These are phyloP conservation scores for Euphonia xanthogaster DNA, from an alignment of 2,797 vertebrate species.

Conservation along the genomic window DNA sequence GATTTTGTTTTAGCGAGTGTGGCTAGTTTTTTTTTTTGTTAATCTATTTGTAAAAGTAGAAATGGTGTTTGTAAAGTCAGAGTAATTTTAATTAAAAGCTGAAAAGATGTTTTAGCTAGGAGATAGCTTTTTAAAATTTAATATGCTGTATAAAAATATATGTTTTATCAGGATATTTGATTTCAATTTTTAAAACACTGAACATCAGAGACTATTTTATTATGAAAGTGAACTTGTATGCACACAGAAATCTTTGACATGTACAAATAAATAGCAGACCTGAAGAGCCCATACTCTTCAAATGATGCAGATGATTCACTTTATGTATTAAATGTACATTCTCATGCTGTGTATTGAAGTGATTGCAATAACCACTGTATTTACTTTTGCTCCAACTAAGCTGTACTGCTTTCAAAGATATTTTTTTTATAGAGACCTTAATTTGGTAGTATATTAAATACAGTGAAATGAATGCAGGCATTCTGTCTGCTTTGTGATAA, in stretches of 20 bases:
- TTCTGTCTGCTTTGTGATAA: slow-evolving; percentile 42
- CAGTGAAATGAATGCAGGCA: slow-evolving; percentile 12
- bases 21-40: not conserved
- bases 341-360: not conserved
- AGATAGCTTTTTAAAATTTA: slow-evolving; percentile 8
- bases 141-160: not conserved
- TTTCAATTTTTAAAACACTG: not conserved
- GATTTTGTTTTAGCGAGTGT: not conserved
- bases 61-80: not conserved
- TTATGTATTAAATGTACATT: not conserved
- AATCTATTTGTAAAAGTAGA: not conserved
- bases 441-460: slow-evolving; percentile 44
- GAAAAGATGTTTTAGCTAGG: not conserved
- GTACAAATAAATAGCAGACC: not conserved
- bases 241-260: not conserved
- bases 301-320: not conserved
- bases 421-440: slow-evolving; percentile 34
- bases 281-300: not conserved
- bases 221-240: not conserved
- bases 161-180: slow-evolving; percentile 27
- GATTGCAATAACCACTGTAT: not conserved
- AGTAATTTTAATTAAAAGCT: slow-evolving; percentile 39
- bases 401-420: slow-evolving; percentile 11
- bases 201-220: not conserved
- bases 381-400: not conserved